phyloP scores from a whole-genome alignment of 1,140 invertebrate species.

The Procambarus clarkii region DNA sequence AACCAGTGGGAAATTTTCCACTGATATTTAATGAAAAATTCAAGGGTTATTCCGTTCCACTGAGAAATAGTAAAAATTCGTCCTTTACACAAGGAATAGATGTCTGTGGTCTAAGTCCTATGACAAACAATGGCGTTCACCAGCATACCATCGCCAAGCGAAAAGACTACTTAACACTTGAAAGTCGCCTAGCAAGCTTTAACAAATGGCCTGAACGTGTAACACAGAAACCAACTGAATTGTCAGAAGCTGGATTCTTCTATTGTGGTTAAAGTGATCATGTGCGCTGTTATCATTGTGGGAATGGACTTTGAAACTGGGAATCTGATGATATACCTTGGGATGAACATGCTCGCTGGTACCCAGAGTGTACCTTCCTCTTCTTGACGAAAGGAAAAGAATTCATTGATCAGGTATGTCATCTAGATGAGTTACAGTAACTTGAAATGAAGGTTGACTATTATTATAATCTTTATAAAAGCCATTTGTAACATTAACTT shows the following conservation, averaged over 20 bases:
- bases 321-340: not conserved
- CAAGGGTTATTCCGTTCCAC: no score
- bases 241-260: conserved; percentile 92
- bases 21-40: no score
- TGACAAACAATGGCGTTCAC: no score
- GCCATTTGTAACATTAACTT: no score
- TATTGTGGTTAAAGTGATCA: conserved; percentile 77
- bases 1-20: no score
- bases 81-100: no score
- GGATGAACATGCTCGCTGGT: conserved; percentile 19
- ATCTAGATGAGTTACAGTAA: not conserved
- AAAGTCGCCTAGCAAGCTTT: conserved; percentile 84
- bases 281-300: conserved; percentile 13
- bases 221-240: conserved; percentile 84
- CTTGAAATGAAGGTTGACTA: not conserved
- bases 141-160: not conserved
- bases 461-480: no score
- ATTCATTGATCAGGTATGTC: not conserved
- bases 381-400: not conserved
- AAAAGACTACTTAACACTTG: conserved; percentile 80
- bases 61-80: no score
- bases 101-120: no score
- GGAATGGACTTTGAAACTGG: not conserved
- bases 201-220: conserved; percentile 81
- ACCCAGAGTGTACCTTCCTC: not conserved